Conservation (phyloP, 2,888 invertebrate genomes). For the Pycnomerus fuliginosus region DNA sequence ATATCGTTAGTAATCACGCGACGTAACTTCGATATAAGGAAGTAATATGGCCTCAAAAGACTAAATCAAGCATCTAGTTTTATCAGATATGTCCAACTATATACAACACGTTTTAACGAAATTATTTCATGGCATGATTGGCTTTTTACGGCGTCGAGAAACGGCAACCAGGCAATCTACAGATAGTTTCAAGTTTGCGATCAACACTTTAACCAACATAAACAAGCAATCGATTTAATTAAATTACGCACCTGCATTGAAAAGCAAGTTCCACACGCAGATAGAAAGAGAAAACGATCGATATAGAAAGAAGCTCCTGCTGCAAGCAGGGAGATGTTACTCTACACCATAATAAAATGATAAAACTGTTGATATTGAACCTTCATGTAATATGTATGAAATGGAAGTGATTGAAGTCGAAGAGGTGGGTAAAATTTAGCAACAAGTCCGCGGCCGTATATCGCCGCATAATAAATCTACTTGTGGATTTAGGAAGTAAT, state of each 20-base stretch:
- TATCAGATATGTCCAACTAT: constrained; percentile 3
- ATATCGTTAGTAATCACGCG: constrained; percentile 18
- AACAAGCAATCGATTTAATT: constrained; percentile 11
- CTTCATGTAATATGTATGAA: constrained; percentile 40
- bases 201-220: constrained; percentile 3
- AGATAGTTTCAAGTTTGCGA: no score
- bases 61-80: constrained; percentile 1
- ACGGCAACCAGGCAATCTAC: not conserved
- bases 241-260: constrained; percentile 9
- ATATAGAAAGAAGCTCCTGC: constrained; percentile 20
- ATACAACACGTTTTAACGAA: not conserved
- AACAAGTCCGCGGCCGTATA: not conserved
- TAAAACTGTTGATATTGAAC: constrained; percentile 34
- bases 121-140: constrained; percentile 8
- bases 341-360: constrained; percentile 31
- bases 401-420: constrained; percentile 29
- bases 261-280: constrained; percentile 9
- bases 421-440: not conserved
- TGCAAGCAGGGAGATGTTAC: constrained; percentile 23
- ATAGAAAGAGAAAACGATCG: constrained; percentile 6
- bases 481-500: no score
- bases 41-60: constrained; percentile 13
- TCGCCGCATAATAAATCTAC: no score
- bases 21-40: constrained; percentile 8
- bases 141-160: not conserved